Percentiles rank a stretch among this genome's conserved stretches.
These are phyloP conservation scores for Parasteatoda lunata DNA, from an alignment of 2,888 invertebrate genomes.

Conservation along the genomic window DNA sequence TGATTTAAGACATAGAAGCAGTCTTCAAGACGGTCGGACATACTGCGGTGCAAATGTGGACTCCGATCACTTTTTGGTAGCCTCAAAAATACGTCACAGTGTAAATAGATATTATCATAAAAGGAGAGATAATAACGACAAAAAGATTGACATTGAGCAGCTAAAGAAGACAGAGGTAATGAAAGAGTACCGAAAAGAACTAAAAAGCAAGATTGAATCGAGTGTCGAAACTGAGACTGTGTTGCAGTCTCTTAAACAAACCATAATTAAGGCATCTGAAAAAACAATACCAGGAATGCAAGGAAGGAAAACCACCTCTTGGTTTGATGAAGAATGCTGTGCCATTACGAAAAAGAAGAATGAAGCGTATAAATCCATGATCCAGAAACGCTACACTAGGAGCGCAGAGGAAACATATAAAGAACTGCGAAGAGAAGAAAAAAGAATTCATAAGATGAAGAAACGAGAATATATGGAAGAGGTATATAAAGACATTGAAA, in stretches of 20 bases:
- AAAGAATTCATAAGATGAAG: too few species aligned
- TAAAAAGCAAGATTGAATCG: neutral
- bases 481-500: too few species aligned
- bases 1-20: too few species aligned
- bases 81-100: neutral
- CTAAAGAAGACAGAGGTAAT: too few species aligned
- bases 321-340: constrained; percentile 7
- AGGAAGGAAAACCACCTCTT: neutral
- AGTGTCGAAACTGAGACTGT: neutral
- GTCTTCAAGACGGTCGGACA: too few species aligned
- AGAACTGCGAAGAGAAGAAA: too few species aligned
- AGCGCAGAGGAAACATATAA: too few species aligned
- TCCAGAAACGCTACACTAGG: too few species aligned
- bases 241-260: neutral
- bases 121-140: neutral
- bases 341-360: neutral
- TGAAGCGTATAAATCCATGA: constrained; percentile 9
- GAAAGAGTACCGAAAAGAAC: neutral
- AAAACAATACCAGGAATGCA: neutral
- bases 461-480: too few species aligned
- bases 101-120: neutral
- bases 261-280: neutral
- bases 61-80: constrained; percentile 1
- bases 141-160: constrained; percentile 9
- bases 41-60: too few species aligned